phyloP scores from a whole-genome alignment of 2,113 vertebrate species.

The Pseudopodoces humilis region DNA sequence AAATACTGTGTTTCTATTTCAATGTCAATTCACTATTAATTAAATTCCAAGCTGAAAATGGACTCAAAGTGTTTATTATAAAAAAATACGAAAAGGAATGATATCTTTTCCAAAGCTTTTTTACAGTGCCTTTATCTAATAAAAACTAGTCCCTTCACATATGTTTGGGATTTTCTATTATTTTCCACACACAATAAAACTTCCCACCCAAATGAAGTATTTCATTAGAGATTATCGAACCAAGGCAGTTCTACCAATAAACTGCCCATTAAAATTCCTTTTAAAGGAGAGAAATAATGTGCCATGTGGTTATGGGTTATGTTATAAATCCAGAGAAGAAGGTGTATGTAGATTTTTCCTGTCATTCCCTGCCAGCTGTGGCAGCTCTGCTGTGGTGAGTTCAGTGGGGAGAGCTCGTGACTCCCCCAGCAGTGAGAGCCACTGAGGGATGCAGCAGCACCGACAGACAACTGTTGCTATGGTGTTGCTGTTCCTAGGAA shows the following conservation, averaged over 20 bases:
- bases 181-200: background rate
- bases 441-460: background rate
- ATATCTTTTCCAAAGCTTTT: background rate
- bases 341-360: background rate
- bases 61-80: background rate
- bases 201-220: background rate
- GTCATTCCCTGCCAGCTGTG: background rate
- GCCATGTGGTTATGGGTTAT: too few relatives aligned
- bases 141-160: background rate
- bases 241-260: background rate
- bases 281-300: background rate
- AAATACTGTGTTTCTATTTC: background rate
- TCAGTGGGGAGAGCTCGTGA: background rate
- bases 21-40: background rate
- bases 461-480: constrained; percentile 48
- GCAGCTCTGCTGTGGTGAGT: background rate
- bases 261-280: background rate
- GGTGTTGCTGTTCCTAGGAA: constrained; percentile 1
- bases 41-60: background rate
- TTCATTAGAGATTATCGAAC: background rate
- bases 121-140: background rate
- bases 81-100: background rate
- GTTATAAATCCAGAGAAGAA: background rate
- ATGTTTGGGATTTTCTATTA: background rate
- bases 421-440: background rate